These are phyloP conservation scores for Drosophila parabipectinata DNA, from an alignment of 1,140 invertebrate species.

Conservation along the genomic window DNA sequence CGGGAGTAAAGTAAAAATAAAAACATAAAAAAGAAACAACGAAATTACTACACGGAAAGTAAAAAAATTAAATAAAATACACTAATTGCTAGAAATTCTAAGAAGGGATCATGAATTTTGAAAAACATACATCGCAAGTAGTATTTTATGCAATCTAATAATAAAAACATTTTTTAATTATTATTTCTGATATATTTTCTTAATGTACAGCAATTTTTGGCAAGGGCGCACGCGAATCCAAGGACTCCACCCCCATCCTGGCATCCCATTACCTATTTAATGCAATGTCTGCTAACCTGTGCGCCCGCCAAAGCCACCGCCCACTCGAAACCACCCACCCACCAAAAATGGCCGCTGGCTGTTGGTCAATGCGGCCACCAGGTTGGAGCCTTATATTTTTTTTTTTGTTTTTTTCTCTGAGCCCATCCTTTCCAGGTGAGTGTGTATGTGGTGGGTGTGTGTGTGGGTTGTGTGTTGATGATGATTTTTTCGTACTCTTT, in stretches of 20 bases:
- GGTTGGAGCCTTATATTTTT: constrained; percentile 69
- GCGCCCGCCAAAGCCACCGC: constrained; percentile 5
- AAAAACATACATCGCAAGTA: too few species aligned
- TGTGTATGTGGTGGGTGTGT: constrained; percentile 4
- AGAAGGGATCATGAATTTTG: not conserved
- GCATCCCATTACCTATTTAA: constrained; percentile 38
- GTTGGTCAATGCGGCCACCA: constrained; percentile 79
- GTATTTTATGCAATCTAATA: too few species aligned
- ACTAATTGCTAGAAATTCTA: not conserved
- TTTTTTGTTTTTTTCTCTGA: constrained; percentile 19
- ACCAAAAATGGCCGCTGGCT: constrained; percentile 72
- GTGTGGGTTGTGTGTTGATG: constrained; percentile 20
- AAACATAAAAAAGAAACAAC: constrained; percentile 13
- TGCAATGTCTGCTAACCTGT: constrained; percentile 42
- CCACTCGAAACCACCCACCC: constrained; percentile 10
- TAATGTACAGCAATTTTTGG: constrained; percentile 28
- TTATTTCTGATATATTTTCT: not conserved
- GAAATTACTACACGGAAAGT: constrained; percentile 1
- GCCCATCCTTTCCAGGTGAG: constrained; percentile 8
- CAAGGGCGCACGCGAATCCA: constrained; percentile 30
- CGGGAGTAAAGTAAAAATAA: constrained; percentile 29
- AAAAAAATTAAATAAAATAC: not conserved
- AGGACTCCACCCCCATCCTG: constrained; percentile 21
- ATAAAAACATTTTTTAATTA: not conserved
- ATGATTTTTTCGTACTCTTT: constrained; percentile 34